Evolutionary conservation across 2,888 invertebrate genomes (phyloP).

Genomic region (Eristalinus aeneus): DNA sequence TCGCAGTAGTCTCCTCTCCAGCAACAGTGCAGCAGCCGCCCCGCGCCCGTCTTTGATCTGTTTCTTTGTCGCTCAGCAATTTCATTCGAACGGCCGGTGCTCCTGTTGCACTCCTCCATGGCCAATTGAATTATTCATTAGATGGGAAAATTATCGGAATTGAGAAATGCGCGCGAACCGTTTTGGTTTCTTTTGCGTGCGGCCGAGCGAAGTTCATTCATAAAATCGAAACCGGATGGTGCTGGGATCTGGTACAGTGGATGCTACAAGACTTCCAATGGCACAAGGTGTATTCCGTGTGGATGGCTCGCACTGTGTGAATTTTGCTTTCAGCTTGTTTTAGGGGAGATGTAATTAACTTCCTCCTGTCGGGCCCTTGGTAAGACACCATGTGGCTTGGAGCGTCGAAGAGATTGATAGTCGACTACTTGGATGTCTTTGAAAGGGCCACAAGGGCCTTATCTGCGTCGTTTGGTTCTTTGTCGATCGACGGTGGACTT

Average conservation of each 20-base stretch:
- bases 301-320: no score
- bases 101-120: not conserved
- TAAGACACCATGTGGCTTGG: not conserved
- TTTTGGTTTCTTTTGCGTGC: constrained; percentile 10
- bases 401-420: not conserved
- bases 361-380: not conserved
- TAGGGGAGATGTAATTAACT: not conserved
- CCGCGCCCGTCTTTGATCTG: constrained; percentile 18
- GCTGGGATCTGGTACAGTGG: constrained; percentile 13
- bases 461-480: no score
- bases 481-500: no score
- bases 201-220: constrained; percentile 51
- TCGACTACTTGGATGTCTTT: not conserved
- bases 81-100: constrained; percentile 2
- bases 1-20: constrained; percentile 3
- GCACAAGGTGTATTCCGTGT: not conserved
- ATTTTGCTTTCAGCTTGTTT: not conserved
- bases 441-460: no score
- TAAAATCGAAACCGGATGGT: constrained; percentile 33
- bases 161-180: constrained; percentile 42
- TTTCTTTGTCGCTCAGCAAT: constrained; percentile 30
- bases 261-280: not conserved
- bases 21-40: not conserved
- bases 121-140: constrained; percentile 62
- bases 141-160: constrained; percentile 68